phyloP scores from a whole-genome alignment of 2,113 vertebrate genomes.

The Myotis lucifugus region DNA sequence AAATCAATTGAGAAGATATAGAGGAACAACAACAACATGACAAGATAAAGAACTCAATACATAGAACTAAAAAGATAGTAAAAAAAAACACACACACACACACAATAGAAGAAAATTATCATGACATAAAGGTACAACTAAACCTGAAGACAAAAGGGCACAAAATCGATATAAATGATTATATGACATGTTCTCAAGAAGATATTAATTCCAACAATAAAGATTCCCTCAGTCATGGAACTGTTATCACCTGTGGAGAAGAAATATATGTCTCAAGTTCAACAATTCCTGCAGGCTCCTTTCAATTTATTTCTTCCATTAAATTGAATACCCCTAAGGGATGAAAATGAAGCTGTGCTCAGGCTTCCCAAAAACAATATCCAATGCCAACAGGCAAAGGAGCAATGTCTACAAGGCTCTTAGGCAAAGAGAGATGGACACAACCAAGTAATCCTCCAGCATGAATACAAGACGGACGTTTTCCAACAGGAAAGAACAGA shows the following conservation, averaged over 20 bases:
- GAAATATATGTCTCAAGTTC: neutral
- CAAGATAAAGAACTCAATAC: neutral
- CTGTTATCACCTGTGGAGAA: neutral
- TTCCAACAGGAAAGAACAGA: neutral
- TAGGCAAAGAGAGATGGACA: neutral
- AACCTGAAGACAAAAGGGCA: neutral
- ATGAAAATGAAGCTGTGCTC: neutral
- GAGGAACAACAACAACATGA: neutral
- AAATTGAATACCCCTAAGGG: neutral
- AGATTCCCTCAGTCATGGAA: too few species aligned
- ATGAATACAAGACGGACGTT: neutral
- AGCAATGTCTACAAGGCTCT: neutral
- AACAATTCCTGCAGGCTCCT: neutral
- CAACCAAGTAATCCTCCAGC: neutral
- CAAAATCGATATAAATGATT: neutral
- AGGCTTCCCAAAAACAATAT: neutral
- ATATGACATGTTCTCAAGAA: neutral
- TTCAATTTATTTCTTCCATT: slow-evolving; percentile 48
- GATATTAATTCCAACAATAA: neutral
- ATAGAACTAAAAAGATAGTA: neutral
- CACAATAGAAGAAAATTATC: neutral
- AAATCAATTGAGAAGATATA: neutral
- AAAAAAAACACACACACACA: neutral
- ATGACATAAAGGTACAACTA: neutral
- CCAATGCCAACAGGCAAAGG: neutral